Conservation (phyloP, 2,113 vertebrate genomes). For the Dolichallabes microphthalmus region DNA sequence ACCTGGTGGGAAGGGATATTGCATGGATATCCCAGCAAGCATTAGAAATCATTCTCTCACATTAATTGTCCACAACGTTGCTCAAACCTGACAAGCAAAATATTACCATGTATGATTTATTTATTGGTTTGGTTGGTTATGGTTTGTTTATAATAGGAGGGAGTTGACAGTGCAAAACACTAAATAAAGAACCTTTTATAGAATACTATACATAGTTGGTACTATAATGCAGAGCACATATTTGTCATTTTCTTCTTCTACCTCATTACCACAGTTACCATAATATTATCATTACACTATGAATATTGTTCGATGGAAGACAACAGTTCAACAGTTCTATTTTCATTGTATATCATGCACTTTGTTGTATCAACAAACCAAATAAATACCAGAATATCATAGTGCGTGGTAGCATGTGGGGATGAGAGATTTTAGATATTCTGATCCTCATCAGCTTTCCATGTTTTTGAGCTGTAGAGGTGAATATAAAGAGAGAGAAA, state of each 20-base stretch:
- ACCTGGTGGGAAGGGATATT: no score
- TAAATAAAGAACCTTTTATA: not conserved
- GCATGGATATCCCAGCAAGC: no score
- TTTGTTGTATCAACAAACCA: not conserved
- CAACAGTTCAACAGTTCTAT: not conserved
- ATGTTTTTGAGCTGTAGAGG: constrained; percentile 3
- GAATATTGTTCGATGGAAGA: not conserved
- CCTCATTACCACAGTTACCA: not conserved
- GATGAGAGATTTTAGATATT: constrained; percentile 3
- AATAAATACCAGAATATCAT: not conserved
- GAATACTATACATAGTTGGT: not conserved
- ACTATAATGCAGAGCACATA: not conserved
- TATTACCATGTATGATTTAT: no score
- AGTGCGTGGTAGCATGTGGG: not conserved
- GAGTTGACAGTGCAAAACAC: no score
- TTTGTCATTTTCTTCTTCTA: not conserved
- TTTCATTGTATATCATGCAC: not conserved
- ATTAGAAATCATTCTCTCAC: no score
- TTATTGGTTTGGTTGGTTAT: no score
- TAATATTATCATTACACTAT: not conserved
- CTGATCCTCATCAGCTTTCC: constrained; percentile 18
- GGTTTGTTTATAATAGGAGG: no score
- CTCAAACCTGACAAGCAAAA: no score
- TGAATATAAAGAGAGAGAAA: no score
- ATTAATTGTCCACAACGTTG: no score